Evolutionary conservation across 2,113 vertebrate genomes (phyloP).

Genomic region (Brachirus orientalis): DNA sequence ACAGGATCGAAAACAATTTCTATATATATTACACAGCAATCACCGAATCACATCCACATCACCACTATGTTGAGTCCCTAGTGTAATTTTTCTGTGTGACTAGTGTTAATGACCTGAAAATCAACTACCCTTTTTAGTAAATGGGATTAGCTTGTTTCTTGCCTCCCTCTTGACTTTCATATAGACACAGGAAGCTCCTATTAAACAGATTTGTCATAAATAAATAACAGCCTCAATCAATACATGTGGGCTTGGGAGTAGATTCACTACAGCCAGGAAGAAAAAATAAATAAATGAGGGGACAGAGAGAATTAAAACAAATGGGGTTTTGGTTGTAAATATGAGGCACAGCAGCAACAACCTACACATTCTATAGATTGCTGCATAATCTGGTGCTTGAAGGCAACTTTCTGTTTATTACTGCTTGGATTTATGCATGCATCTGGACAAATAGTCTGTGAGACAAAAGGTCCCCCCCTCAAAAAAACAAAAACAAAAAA

Average conservation of each 20-base stretch:
- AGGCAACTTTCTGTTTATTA: constrained; percentile 69
- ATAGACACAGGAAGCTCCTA: constrained; percentile 39
- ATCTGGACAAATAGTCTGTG: constrained; percentile 68
- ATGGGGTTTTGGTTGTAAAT: too few species aligned
- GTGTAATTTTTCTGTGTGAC: constrained; percentile 19
- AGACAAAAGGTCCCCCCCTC: constrained; percentile 44
- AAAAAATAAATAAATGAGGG: constrained; percentile 11
- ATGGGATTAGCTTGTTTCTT: constrained; percentile 34
- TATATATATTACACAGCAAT: background rate
- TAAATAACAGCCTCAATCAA: constrained; percentile 58
- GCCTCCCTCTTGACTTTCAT: constrained; percentile 33
- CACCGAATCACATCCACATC: background rate
- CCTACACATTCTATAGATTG: constrained; percentile 49
- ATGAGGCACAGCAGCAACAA: constrained; percentile 41
- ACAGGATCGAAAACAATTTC: constrained; percentile 2
- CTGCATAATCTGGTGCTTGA: constrained; percentile 62
- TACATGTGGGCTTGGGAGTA: constrained; percentile 32
- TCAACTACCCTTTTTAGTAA: constrained; percentile 32
- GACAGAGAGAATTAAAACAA: too few species aligned
- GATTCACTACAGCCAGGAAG: constrained; percentile 15
- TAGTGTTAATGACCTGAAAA: constrained; percentile 35
- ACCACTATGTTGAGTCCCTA: background rate
- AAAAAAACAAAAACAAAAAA: too few species aligned
- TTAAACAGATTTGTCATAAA: constrained; percentile 60
- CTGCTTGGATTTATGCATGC: constrained; percentile 67